Base-by-base conservation (phyloP, 2,113 vertebrate species). In the Pomatorhinus ruficollis region DNA sequence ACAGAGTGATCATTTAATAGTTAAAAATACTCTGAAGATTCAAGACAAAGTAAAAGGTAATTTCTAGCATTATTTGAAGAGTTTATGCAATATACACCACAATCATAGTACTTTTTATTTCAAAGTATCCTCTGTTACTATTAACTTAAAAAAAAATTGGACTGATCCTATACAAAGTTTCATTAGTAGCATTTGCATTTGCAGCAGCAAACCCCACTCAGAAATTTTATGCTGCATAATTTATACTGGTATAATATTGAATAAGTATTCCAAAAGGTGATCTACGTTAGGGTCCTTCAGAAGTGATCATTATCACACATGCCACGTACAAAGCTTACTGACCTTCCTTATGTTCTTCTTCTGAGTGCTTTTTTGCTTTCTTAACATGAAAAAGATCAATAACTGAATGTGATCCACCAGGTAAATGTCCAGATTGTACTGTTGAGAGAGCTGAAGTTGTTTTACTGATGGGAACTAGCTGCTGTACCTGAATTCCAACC, bases 401-500 rank as follows among this genome's bases (percentile, higher is more conserved):
- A 95, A 99, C 98, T 68, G 99, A 99, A 92, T 98, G 98, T 1
- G 98, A 96, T 70, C 97, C 96, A 54, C 97, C 95, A 82, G 97
- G 87, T 60, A 97, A 81, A 65, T 92, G 97, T 74, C 96, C 82
- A 65, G 97, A 96, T 10, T 97, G 97, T 20, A 96, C 61, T 12
- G 95, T 7, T 12, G 96, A 89, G 65, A 44, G 81, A 25, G 98
- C 54, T 2, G 97, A 97, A 27, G 87, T 82, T 33, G 82, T 96
- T 56, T 96, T 95, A 87, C 94, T 97, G 86, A 96, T 93, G 79
- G 98, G 98, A 89, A 99, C 98, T 76, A 99, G 97, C 65, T 99
- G 99, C 76, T 99, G 99, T 71, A 99, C 98, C 70, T 99, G 99
- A 97, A 99, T 99, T 83, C 99, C 99, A 89, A 98, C 98, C 98